A percentile compares a stretch with the other conserved stretches of the same genome.
These are phyloP conservation scores for Takifugu ocellatus DNA, from an alignment of 2,797 vertebrate genomes.

Conservation along the genomic window DNA sequence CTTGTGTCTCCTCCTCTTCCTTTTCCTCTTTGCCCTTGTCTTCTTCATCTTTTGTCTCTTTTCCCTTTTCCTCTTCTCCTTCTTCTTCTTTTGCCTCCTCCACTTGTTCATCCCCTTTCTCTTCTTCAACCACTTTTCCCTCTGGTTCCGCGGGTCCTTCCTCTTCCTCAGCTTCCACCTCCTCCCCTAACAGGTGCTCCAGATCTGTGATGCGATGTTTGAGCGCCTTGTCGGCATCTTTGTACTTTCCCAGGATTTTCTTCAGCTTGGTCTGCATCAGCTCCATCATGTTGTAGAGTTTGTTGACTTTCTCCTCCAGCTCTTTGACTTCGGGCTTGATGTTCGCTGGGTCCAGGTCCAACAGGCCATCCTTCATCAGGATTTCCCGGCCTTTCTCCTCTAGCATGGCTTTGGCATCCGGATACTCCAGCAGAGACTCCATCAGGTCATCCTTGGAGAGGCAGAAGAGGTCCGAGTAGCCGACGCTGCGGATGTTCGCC, in stretches of 20 bases:
- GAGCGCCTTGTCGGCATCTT: slow-evolving; percentile 76
- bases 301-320: slow-evolving; percentile 84
- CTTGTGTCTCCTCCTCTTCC: slow-evolving; percentile 21
- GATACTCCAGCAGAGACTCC: slow-evolving; percentile 94
- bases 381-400: slow-evolving; percentile 96
- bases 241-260: slow-evolving; percentile 82
- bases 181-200: slow-evolving; percentile 75
- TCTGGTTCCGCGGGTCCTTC: slow-evolving; percentile 3
- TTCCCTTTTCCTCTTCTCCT: slow-evolving; percentile 4
- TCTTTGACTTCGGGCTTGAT: slow-evolving; percentile 85
- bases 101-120: not conserved
- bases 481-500: slow-evolving; percentile 95
- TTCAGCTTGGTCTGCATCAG: slow-evolving; percentile 86
- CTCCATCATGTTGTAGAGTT: slow-evolving; percentile 81
- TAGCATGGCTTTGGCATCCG: slow-evolving; percentile 91
- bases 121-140: slow-evolving; percentile 26
- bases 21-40: slow-evolving; percentile 7
- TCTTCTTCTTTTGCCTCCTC: slow-evolving; percentile 8
- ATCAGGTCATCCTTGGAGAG: slow-evolving; percentile 97
- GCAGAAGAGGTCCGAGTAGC: slow-evolving; percentile 96
- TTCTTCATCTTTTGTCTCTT: not conserved
- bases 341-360: slow-evolving; percentile 86
- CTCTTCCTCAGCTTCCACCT: slow-evolving; percentile 67
- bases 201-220: slow-evolving; percentile 81
- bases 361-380: slow-evolving; percentile 89